Evolutionary conservation across 2,888 invertebrate genomes (phyloP).

Genomic region (Polydrusus pterygomalis): DNA sequence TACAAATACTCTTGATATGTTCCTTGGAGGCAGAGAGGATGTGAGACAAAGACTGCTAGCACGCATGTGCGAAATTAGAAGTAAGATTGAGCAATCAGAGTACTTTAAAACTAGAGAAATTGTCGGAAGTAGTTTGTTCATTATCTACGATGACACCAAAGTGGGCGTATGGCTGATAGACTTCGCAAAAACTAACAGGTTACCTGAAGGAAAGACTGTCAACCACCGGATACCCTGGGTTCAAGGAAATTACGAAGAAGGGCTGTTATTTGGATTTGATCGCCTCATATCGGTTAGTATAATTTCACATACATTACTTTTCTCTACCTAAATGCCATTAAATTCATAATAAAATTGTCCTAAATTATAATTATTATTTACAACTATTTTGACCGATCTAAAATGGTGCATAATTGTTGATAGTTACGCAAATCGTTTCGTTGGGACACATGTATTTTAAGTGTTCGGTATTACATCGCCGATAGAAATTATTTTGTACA

Average conservation of each 20-base stretch:
- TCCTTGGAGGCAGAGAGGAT: constrained; percentile 80
- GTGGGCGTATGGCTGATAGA: constrained; percentile 98
- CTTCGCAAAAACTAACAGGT: constrained; percentile 92
- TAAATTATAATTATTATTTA: constrained; percentile 17
- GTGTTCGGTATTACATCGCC: not conserved
- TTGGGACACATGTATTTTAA: constrained; percentile 19
- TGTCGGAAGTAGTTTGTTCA: constrained; percentile 94
- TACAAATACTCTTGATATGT: constrained; percentile 82
- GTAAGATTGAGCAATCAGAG: constrained; percentile 86
- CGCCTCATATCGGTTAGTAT: constrained; percentile 85
- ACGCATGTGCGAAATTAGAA: constrained; percentile 85
- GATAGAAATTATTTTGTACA: constrained; percentile 15
- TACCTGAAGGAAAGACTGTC: constrained; percentile 81
- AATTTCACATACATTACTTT: not conserved
- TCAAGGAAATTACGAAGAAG: constrained; percentile 98
- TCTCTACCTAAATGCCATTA: not conserved
- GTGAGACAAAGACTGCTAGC: constrained; percentile 81
- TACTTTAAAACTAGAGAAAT: constrained; percentile 94
- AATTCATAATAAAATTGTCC: not conserved
- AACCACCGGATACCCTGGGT: constrained; percentile 89
- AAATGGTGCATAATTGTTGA: not conserved
- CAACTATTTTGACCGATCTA: constrained; percentile 2
- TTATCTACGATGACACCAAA: constrained; percentile 91
- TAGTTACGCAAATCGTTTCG: constrained; percentile 29
- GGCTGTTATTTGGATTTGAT: constrained; percentile 93